phyloP scores from a whole-genome alignment of 1,140 invertebrate species.

The Pachypsylla venusta region DNA sequence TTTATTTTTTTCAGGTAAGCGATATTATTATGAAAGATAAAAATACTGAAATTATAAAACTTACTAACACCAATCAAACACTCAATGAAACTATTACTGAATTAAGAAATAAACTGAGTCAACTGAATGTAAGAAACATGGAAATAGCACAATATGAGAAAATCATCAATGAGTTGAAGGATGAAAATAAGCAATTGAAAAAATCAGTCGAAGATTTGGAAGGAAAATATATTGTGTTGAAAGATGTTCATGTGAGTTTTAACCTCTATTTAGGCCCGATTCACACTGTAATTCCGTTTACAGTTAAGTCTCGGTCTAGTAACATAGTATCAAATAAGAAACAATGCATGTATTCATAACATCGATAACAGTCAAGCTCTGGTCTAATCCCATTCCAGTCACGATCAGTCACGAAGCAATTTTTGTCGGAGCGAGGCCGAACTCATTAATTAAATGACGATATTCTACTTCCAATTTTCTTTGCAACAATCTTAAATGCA shows the following conservation, averaged over 20 bases:
- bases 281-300: no score
- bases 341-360: no score
- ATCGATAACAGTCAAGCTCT: no score
- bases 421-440: no score
- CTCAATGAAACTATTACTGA: not conserved
- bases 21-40: conserved; percentile 5
- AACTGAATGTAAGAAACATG: not conserved
- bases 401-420: no score
- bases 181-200: not conserved
- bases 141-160: not conserved
- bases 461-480: no score
- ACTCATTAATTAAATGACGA: no score
- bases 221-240: not conserved
- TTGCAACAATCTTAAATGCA: no score
- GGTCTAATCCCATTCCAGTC: no score
- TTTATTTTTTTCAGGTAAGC: not conserved
- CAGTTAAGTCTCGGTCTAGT: no score
- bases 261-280: no score
- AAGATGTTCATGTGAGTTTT: not conserved
- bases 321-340: no score
- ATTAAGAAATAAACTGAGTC: not conserved
- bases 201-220: not conserved
- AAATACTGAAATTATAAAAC: not conserved
- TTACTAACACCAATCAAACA: not conserved
- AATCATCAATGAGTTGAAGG: not conserved